phyloP scores from a whole-genome alignment of 1,140 invertebrate species.

The Eubasilissa regina region DNA sequence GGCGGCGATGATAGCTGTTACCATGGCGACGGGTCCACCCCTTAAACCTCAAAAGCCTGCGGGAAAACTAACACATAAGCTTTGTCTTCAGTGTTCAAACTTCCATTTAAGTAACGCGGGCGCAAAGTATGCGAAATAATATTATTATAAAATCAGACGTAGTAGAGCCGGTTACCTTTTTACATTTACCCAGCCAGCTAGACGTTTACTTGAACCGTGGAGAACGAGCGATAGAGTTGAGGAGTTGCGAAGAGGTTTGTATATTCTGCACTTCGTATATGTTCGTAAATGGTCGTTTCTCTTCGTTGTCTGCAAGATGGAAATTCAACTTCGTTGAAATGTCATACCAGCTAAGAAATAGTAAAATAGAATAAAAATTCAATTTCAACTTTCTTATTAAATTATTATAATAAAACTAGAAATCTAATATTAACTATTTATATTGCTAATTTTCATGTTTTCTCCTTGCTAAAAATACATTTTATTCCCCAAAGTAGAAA shows the following conservation, averaged over 20 bases:
- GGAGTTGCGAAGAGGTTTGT: constrained; percentile 22
- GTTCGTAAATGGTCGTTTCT: constrained; percentile 22
- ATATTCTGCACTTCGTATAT: constrained; percentile 23
- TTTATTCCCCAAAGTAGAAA: too few relatives aligned
- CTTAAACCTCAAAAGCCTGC: constrained; percentile 42
- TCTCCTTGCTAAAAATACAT: too few relatives aligned
- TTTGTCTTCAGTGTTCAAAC: background rate
- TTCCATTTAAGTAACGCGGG: background rate
- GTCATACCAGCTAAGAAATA: background rate
- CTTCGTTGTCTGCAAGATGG: constrained; percentile 15
- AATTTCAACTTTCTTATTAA: background rate
- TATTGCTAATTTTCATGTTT: too few relatives aligned
- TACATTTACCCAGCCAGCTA: constrained; percentile 13
- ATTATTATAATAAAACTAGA: too few relatives aligned
- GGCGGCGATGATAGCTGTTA: constrained; percentile 48
- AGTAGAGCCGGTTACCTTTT: background rate
- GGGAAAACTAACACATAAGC: constrained; percentile 39
- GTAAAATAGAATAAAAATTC: background rate
- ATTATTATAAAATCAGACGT: too few relatives aligned
- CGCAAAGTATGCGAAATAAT: too few relatives aligned
- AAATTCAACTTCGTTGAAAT: background rate
- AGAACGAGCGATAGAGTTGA: constrained; percentile 1
- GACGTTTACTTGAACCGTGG: background rate
- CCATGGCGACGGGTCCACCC: constrained; percentile 40
- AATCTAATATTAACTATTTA: too few relatives aligned